Evolutionary conservation across 2,888 invertebrate species (phyloP).

Genomic region (Cantharis nigra): DNA sequence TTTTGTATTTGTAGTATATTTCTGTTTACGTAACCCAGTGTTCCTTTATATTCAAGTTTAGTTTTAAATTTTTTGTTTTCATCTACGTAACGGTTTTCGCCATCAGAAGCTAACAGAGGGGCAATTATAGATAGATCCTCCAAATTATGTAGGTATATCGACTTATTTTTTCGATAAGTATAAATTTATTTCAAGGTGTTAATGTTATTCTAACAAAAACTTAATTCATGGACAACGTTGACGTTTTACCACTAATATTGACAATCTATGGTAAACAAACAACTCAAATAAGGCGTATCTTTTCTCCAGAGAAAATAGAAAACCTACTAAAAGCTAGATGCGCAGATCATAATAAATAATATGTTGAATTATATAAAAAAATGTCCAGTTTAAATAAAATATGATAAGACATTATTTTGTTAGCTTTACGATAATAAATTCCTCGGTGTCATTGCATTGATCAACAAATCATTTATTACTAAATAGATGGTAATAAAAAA

Average conservation of each 20-base stretch:
- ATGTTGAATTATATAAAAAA: neutral
- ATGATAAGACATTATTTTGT: neutral
- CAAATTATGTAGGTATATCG: neutral
- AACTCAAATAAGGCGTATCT: constrained; percentile 7
- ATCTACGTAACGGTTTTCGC: neutral
- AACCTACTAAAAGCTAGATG: neutral
- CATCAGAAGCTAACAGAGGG: neutral
- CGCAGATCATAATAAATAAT: neutral
- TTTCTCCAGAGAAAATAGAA: constrained; percentile 6
- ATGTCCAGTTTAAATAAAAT: neutral
- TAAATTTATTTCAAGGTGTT: neutral
- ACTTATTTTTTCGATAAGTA: neutral
- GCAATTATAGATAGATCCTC: neutral
- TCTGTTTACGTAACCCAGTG: neutral
- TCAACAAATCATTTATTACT: neutral
- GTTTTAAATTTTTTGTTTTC: neutral
- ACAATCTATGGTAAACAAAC: constrained; percentile 1
- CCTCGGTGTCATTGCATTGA: neutral
- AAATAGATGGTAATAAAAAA: too few species aligned
- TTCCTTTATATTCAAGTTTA: neutral
- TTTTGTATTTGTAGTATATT: neutral
- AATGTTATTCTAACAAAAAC: neutral
- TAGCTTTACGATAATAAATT: neutral
- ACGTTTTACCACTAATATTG: constrained; percentile 8
- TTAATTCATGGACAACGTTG: neutral